A percentile compares a stretch with the other conserved stretches of the same genome.
These are phyloP conservation scores for Amblyjoppa fuscipennis DNA, from an alignment of 2,888 invertebrate genomes.

Conservation along the genomic window DNA sequence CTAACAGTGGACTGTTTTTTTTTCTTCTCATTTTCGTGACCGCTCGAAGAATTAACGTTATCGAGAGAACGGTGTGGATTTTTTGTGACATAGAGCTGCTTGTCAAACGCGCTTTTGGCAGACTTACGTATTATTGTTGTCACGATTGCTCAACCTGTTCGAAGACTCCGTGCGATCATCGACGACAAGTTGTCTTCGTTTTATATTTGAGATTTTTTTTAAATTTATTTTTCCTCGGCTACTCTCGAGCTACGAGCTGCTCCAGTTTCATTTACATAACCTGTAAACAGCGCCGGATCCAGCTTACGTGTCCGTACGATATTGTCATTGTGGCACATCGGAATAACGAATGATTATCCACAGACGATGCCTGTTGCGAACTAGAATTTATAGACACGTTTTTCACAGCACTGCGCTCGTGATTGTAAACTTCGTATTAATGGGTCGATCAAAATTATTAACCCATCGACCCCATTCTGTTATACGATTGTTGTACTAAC, in stretches of 20 bases:
- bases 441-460: not conserved
- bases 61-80: not conserved
- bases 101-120: slow-evolving; percentile 26
- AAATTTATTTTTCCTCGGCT: not conserved
- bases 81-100: slow-evolving; percentile 19
- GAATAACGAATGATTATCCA: not conserved
- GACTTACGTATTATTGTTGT: not conserved
- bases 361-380: not conserved
- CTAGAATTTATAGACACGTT: not conserved
- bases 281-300: slow-evolving; percentile 37
- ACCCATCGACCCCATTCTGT: not conserved
- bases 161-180: not conserved
- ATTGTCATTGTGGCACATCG: slow-evolving; percentile 5
- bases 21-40: not conserved
- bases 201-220: not conserved
- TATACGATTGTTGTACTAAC: not conserved
- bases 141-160: not conserved
- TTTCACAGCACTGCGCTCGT: not conserved
- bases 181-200: not conserved
- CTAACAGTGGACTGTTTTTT: not conserved
- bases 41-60: not conserved
- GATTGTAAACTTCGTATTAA: not conserved
- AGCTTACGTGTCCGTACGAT: slow-evolving; percentile 61
- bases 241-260: not conserved
- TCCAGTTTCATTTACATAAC: slow-evolving; percentile 60